A percentile compares a stretch with the other conserved stretches of the same genome.
Evolutionary conservation across 2,888 invertebrate genomes (phyloP).

Genomic region (Drosophila mimetica): DNA sequence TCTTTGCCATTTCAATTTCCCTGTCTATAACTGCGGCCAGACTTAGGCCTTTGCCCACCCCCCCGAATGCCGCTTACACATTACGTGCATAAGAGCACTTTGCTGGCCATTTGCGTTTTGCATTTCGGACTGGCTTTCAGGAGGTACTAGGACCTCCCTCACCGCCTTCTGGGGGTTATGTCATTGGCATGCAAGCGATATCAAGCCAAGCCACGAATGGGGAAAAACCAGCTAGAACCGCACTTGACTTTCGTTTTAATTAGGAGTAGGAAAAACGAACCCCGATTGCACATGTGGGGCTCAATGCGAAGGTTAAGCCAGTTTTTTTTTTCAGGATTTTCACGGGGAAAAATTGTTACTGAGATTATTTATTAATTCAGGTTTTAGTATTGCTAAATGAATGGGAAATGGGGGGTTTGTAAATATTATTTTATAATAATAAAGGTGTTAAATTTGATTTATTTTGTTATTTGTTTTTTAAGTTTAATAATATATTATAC

Average conservation of each 20-base stretch:
- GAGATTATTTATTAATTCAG: background rate
- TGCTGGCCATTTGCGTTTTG: constrained; percentile 61
- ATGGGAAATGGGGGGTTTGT: no score
- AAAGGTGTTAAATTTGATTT: no score
- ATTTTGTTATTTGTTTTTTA: no score
- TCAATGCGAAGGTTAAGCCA: constrained; percentile 24
- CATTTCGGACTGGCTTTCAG: constrained; percentile 39
- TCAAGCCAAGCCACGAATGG: constrained; percentile 5
- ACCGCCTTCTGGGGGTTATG: constrained; percentile 41
- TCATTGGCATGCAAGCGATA: constrained; percentile 49
- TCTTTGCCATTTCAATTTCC: constrained; percentile 41
- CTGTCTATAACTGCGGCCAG: constrained; percentile 22
- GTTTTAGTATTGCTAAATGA: no score
- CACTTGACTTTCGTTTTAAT: constrained; percentile 44
- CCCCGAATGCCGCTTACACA: constrained; percentile 32
- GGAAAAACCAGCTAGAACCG: constrained; percentile 26
- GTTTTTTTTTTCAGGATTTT: background rate
- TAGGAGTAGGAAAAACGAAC: constrained; percentile 19
- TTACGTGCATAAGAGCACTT: constrained; percentile 64
- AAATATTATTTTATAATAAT: background rate
- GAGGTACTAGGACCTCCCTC: background rate
- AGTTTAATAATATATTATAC: no score
- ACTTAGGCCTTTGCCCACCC: constrained; percentile 16
- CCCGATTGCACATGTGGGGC: constrained; percentile 16
- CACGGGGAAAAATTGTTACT: background rate